Base-by-base conservation (phyloP, 2,888 invertebrate genomes). In the Ptychoptera contaminata region DNA sequence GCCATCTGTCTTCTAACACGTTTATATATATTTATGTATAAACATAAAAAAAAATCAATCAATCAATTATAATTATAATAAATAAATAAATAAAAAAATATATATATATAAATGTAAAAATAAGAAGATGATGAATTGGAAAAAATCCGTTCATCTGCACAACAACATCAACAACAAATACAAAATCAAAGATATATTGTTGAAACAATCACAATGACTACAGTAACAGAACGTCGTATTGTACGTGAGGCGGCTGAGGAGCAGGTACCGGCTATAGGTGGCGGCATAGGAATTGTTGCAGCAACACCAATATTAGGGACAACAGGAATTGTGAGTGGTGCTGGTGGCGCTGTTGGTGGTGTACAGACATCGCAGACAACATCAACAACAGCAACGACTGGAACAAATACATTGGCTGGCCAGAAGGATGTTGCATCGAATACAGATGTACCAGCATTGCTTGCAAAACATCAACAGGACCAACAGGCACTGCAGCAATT, bases 171-270 rank as follows among this genome's bases (percentile, higher is more conserved):
- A 37, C 37, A 23, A 23, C 23, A 23, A 23, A 3, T 11, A 37
- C 37, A 58, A 43, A 63, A 63, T 44, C 72, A 72, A 55, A 67
- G 70, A 44, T 74, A 72, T 58, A 70, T 77, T 58, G 71, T 77
- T 59, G 77, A 77, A 62, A 76, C 77, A 52, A 74, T 77, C 59
- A 76, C 76, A 53, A 74, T 76, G 75, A 76, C 77, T 54, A 76
- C 76, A 51, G 74, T 76, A 51, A 75, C 76, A 52, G 77, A 78
- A 60, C 70, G 74, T 48, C 70, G 76, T 46, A 72, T 75, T 50
- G 70, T 75, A 44, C 61, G 61, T 29, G 61, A 62, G 45, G 58
- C 62, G 31, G 57, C 57, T 44, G 62, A 63, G 53, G 61, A 62
- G 52, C 52, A 3, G 3, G 23, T 23, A 16, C 16, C 16, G 16